A percentile compares a stretch with the other conserved stretches of the same genome.
phyloP scores from a whole-genome alignment of 2,113 vertebrate genomes.

The Phodopus roborovskii region DNA sequence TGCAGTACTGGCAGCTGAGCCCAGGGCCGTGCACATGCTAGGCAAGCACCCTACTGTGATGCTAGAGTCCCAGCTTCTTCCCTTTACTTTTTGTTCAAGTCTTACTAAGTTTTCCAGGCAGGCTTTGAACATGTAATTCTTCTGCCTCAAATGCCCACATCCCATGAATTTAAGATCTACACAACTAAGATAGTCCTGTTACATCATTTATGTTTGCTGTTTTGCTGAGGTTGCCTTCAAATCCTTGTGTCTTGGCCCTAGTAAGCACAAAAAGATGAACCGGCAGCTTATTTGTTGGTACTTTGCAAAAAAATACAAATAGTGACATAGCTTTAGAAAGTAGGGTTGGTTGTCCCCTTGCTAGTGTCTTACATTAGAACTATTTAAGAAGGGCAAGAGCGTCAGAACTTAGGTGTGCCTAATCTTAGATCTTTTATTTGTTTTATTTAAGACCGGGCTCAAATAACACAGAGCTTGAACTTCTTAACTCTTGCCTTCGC shows the following conservation, averaged over 20 bases:
- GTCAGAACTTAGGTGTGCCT: slow-evolving; percentile 26
- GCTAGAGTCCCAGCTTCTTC: neutral
- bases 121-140: neutral
- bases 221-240: slow-evolving; percentile 33
- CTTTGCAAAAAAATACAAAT: slow-evolving; percentile 47
- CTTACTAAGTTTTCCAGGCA: neutral
- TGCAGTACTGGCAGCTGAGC: neutral
- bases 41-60: neutral
- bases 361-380: neutral
- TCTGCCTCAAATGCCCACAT: neutral
- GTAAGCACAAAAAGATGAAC: slow-evolving; percentile 22
- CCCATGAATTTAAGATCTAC: neutral
- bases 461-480: too few relatives aligned
- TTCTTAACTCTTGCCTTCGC: neutral
- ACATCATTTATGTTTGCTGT: neutral
- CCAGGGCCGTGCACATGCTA: neutral
- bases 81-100: neutral
- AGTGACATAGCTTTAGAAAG: slow-evolving; percentile 36
- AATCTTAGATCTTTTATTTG: slow-evolving; percentile 8
- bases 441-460: neutral
- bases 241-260: slow-evolving; percentile 29
- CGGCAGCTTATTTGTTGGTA: slow-evolving; percentile 3
- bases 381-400: neutral
- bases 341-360: neutral
- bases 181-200: neutral